Evolutionary conservation across 2,113 vertebrate species (phyloP), one percentile per base, ranked within the genome.

Genomic region (Nyctereutes procyonoides): DNA sequence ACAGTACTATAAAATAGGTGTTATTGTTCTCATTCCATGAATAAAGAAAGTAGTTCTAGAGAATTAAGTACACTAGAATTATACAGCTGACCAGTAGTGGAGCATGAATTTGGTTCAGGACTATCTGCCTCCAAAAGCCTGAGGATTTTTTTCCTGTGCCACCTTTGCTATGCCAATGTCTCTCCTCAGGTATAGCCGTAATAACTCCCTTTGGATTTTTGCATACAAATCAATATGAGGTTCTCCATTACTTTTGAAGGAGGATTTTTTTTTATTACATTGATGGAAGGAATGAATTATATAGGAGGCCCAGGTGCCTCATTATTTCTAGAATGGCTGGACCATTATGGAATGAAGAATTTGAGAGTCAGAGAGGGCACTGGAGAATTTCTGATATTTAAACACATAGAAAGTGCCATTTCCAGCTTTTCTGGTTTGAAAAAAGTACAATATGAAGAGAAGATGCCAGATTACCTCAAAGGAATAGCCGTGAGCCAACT

Each of bases 361-460:
- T 65, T 43, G 22, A 95, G 74, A 94, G 38, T 16, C n/a, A 58
- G 60, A 95, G 62, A 79, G 87, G 58, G 3, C 83, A 77, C 77
- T 96, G 32, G 96, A 87, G 80, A 96, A 93, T 88, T 97, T 80
- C 88, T 95, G 95, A 85, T 97, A 92, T 90, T 97, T 98, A 93
- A 97, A 58, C 32, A 95, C 69, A 85, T 20, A 76, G 62, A 88
- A 92, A 88, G 32, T 92, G n/a, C 80, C 90, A 96, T 85, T 97
- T 92, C 32, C 71, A 93, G 84, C 20, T 76, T 85, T 93, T 73
- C 58, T 88, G 56, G 16, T 51, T 88, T 94, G 71, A 92, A 85
- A 51, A 91, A 95, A 85, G 63, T 94, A 35, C 32, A 65, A 10
- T 88, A 81, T 80, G 88, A 94, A 86, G 58, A 92, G 51, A 43